A percentile compares a stretch with the other conserved stretches of the same genome.
These are phyloP conservation scores for Epinotia brunnichana DNA, from an alignment of 2,888 invertebrate species.

Conservation along the genomic window DNA sequence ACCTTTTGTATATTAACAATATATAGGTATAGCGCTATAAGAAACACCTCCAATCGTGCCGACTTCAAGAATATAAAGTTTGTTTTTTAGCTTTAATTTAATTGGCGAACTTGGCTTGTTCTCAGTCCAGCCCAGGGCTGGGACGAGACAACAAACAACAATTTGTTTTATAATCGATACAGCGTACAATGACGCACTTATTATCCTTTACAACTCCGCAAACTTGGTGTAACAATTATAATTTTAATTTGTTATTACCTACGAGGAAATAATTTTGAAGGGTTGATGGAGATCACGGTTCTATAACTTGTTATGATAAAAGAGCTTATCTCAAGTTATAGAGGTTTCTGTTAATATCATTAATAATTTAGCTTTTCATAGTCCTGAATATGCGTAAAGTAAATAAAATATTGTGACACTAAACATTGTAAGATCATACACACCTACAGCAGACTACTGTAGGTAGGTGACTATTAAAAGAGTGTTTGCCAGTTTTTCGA, in stretches of 20 bases:
- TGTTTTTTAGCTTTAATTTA: conserved; percentile 49
- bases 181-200: background rate
- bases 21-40: too few species aligned
- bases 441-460: background rate
- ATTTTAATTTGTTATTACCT: conserved; percentile 9
- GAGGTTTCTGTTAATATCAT: background rate
- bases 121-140: conserved; percentile 49
- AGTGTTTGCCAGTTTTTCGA: too few species aligned
- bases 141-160: conserved; percentile 16
- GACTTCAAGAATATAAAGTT: conserved; percentile 25
- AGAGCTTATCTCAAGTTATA: background rate
- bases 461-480: background rate
- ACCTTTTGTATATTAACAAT: too few species aligned
- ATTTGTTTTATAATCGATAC: conserved; percentile 12
- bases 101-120: conserved; percentile 55
- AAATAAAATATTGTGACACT: background rate
- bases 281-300: background rate
- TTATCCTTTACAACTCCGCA: conserved; percentile 11
- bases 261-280: background rate
- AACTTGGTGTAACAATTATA: background rate
- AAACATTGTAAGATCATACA: background rate
- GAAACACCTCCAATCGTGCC: conserved; percentile 19
- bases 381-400: background rate
- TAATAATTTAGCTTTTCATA: background rate
- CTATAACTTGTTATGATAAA: background rate